Conservation (phyloP, 2,888 invertebrate genomes). For the Formica aserva region DNA sequence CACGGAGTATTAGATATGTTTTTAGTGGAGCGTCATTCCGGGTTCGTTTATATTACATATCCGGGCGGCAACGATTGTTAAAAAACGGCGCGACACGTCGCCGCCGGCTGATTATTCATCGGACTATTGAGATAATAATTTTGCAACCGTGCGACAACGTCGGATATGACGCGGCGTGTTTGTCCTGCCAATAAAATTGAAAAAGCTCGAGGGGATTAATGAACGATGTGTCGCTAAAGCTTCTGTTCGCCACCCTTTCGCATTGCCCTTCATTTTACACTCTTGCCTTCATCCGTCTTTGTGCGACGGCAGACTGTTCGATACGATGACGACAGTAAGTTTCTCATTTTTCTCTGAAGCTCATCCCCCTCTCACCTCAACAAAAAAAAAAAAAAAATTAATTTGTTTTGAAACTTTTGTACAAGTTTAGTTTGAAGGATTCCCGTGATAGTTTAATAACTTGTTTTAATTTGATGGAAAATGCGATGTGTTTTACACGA, state of each 20-base stretch:
- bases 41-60: conserved; percentile 19
- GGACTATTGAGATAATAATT: conserved; percentile 51
- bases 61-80: conserved; percentile 36
- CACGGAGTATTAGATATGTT: conserved; percentile 34
- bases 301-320: neutral
- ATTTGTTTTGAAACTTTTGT: neutral
- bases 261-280: neutral
- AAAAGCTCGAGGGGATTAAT: conserved; percentile 43
- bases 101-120: conserved; percentile 52
- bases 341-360: neutral
- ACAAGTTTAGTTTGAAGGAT: neutral
- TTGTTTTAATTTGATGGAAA: neutral
- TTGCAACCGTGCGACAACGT: conserved; percentile 29
- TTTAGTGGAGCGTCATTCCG: conserved; percentile 31
- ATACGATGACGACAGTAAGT: neutral
- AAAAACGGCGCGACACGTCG: conserved; percentile 37
- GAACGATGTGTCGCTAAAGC: conserved; percentile 8
- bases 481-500: conserved; percentile 6
- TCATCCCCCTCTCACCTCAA: neutral
- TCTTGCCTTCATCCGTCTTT: conserved; percentile 21
- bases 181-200: conserved; percentile 43
- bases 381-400: conserved; percentile 3
- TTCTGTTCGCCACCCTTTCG: neutral
- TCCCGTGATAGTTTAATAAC: neutral
- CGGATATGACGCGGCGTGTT: conserved; percentile 14